These are phyloP conservation scores for Tillus elongatus DNA, from an alignment of 2,888 invertebrate species.

Conservation along the genomic window DNA sequence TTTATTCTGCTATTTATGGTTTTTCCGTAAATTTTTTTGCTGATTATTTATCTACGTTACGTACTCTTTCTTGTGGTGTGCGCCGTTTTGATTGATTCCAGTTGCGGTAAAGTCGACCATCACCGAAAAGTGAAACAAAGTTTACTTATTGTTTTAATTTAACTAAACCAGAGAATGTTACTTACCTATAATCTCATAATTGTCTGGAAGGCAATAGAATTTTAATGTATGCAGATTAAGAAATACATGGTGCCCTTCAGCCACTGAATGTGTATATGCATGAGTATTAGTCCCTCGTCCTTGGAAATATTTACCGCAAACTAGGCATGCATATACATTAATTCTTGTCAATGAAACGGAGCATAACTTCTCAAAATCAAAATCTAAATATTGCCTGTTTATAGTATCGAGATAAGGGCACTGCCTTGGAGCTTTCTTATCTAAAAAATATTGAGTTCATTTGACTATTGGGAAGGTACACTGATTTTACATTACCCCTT, in stretches of 20 bases:
- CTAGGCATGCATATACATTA: conserved; percentile 98
- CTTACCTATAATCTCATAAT: conserved; percentile 95
- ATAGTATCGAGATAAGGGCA: conserved; percentile 99
- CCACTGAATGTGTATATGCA: conserved; percentile 98
- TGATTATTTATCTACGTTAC: no score
- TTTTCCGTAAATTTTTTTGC: no score
- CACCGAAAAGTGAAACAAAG: no score
- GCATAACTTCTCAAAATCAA: conserved; percentile 99
- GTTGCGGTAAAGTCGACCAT: no score
- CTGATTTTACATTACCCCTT: no score
- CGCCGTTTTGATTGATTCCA: no score
- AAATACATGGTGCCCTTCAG: conserved; percentile 96
- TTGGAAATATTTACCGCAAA: conserved; percentile 98
- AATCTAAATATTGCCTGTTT: conserved; percentile 91
- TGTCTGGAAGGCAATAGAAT: conserved; percentile 98
- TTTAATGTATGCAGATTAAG: conserved; percentile 92
- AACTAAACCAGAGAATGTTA: no score
- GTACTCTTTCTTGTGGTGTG: no score
- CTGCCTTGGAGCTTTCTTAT: conserved; percentile 35
- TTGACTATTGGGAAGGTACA: no score
- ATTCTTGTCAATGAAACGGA: conserved; percentile 96
- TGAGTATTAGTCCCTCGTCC: conserved; percentile 96
- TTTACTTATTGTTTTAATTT: no score
- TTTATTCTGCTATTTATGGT: no score
- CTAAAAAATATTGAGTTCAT: conserved; percentile 8